Conservation (phyloP, 2,113 vertebrate species). For the Corapipo altera region DNA sequence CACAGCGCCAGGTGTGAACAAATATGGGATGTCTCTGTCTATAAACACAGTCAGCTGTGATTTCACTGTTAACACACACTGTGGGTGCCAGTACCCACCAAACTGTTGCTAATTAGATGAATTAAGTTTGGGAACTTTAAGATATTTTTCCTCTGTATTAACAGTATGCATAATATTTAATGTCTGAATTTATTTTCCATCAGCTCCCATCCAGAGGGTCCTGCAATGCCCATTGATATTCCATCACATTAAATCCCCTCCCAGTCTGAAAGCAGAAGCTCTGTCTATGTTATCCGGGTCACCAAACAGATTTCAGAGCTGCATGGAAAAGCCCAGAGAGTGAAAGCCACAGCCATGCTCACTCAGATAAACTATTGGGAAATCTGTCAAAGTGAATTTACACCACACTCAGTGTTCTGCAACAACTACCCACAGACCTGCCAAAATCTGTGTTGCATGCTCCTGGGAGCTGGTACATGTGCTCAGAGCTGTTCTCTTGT, state of each 20-base stretch:
- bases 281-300: neutral
- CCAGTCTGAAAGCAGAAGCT: neutral
- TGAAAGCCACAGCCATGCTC: neutral
- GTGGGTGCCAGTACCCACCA: neutral
- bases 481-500: neutral
- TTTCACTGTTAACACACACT: neutral
- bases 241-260: neutral
- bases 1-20: neutral
- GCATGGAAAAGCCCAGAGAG: neutral
- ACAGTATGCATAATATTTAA: neutral
- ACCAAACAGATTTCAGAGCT: neutral
- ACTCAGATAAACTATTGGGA: neutral
- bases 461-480: neutral
- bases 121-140: neutral
- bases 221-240: fast-evolving
- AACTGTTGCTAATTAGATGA: neutral
- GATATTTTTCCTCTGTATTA: neutral
- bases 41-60: neutral
- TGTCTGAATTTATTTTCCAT: neutral
- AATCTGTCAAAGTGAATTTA: neutral
- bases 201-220: neutral
- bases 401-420: neutral
- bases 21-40: neutral
- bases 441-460: fast-evolving
- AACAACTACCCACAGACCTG: neutral